phyloP scores from a whole-genome alignment of 2,113 vertebrate genomes.

The Cichladusa arquata region DNA sequence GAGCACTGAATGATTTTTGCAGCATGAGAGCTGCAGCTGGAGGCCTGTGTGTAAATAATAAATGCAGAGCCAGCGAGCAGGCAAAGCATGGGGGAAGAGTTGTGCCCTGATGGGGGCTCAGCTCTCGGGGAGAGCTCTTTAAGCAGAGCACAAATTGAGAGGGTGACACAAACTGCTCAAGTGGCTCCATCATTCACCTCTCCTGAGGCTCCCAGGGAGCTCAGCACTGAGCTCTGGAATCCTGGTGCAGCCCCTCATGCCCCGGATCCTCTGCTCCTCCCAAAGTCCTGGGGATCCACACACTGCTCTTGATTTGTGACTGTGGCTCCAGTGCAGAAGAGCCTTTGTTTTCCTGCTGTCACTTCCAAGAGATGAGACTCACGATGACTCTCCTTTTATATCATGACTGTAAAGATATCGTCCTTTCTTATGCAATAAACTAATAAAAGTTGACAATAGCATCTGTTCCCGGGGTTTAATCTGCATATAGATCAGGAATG shows the following conservation, averaged over 20 bases:
- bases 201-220: neutral
- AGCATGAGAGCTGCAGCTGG: constrained; percentile 15
- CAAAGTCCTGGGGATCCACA: rapidly evolving
- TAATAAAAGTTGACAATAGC: constrained; percentile 53
- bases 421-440: constrained; percentile 16
- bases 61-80: neutral
- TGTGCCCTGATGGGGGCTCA: neutral
- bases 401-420: neutral
- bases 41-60: neutral
- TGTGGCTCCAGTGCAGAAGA: rapidly evolving
- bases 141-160: neutral
- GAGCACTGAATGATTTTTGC: neutral
- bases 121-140: neutral
- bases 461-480: constrained; percentile 55
- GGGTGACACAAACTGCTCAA: neutral
- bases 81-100: neutral
- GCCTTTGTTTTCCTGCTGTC: neutral
- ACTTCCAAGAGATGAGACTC: neutral
- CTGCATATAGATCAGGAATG: constrained; percentile 45
- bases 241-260: neutral
- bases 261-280: neutral
- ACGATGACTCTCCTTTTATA: neutral
- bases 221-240: neutral
- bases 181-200: neutral
- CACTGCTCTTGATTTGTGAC: neutral